Evolutionary conservation across 2,113 vertebrate genomes (phyloP).

Genomic region (Pristiophorus japonicus): DNA sequence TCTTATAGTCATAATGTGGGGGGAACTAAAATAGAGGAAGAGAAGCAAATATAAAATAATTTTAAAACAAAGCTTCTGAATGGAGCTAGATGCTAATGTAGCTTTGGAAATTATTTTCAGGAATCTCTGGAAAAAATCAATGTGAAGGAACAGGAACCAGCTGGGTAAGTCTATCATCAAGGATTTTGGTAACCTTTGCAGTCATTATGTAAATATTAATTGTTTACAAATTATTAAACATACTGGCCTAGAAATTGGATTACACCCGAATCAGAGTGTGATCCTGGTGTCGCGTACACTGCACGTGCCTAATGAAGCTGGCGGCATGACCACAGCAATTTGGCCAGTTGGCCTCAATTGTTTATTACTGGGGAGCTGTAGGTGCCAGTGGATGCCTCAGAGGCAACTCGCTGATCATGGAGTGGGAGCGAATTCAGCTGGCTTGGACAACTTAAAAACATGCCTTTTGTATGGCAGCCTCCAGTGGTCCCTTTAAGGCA

Average conservation of each 20-base stretch:
- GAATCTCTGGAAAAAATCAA: conserved; percentile 62
- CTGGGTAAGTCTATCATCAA: conserved; percentile 56
- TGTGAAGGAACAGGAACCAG: conserved; percentile 54
- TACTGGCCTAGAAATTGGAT: neutral
- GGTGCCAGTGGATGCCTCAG: neutral
- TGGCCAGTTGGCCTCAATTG: neutral
- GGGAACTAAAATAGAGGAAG: neutral
- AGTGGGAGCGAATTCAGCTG: too few relatives aligned
- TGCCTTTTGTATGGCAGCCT: too few relatives aligned
- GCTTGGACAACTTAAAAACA: too few relatives aligned
- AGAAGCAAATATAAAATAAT: neutral
- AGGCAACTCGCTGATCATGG: neutral
- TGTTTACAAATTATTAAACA: neutral
- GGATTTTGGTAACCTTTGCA: neutral
- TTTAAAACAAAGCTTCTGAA: neutral
- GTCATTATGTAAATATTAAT: neutral
- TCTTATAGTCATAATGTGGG: neutral
- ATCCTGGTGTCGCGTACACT: neutral
- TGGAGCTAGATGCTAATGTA: neutral
- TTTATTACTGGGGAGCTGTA: neutral
- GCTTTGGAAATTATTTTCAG: conserved; percentile 47
- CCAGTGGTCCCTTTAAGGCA: too few relatives aligned
- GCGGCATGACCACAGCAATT: neutral
- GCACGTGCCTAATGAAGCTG: neutral
- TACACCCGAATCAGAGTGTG: neutral